phyloP scores from a whole-genome alignment of 1,140 invertebrate genomes.

The Ylistrum balloti region DNA sequence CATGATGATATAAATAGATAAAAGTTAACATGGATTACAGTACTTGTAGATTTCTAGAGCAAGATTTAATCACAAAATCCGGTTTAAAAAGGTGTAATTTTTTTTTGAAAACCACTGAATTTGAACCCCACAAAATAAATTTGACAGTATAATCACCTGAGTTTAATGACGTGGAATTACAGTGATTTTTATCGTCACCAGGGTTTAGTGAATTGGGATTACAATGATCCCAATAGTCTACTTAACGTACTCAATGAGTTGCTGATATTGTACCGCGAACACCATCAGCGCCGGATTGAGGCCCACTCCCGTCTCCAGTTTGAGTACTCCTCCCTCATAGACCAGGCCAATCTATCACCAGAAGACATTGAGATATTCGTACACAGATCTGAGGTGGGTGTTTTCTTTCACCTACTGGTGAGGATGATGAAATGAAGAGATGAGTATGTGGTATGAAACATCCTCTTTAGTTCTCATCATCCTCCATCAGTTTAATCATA shows the following conservation, averaged over 20 bases:
- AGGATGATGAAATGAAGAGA: neutral
- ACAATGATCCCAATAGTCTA: conserved; percentile 66
- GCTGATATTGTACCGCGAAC: conserved; percentile 69
- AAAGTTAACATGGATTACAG: too few relatives aligned
- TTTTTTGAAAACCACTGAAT: too few relatives aligned
- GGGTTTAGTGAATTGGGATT: conserved; percentile 75
- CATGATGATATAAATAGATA: too few relatives aligned
- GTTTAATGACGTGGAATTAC: too few relatives aligned
- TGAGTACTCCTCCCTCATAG: conserved; percentile 77
- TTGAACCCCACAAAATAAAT: too few relatives aligned
- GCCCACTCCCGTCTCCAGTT: conserved; percentile 74
- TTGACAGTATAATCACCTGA: too few relatives aligned
- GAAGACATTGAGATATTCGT: conserved; percentile 78
- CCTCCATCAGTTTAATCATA: too few relatives aligned
- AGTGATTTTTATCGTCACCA: conserved; percentile 61
- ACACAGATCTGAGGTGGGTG: conserved; percentile 59
- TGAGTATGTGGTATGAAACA: neutral
- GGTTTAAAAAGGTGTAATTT: too few relatives aligned
- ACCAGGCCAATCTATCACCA: conserved; percentile 70
- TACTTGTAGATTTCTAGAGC: too few relatives aligned
- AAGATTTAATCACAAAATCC: too few relatives aligned
- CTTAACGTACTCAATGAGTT: conserved; percentile 74
- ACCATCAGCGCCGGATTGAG: conserved; percentile 73
- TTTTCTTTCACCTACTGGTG: neutral
- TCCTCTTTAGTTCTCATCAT: too few relatives aligned